These are phyloP conservation scores for Drosophila takahashii DNA, from an alignment of 1,140 invertebrate genomes.

Conservation along the genomic window DNA sequence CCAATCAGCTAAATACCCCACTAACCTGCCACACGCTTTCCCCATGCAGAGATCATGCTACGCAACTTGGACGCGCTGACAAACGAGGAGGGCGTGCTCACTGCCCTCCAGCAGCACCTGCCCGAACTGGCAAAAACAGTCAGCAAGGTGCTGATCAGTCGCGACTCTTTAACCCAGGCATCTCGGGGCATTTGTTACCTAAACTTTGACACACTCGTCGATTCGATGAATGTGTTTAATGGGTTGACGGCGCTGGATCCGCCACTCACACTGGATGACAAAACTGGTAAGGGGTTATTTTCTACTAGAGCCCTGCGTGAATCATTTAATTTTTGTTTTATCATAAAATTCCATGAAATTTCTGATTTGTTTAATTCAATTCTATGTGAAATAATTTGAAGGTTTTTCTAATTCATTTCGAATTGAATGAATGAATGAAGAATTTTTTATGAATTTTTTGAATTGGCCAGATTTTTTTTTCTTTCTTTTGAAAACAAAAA, in stretches of 20 bases:
- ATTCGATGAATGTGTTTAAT: constrained; percentile 92
- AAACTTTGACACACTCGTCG: constrained; percentile 92
- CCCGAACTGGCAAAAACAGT: constrained; percentile 88
- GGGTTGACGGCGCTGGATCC: constrained; percentile 87
- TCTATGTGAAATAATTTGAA: too few relatives aligned
- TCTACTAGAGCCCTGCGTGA: too few relatives aligned
- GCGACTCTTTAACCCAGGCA: constrained; percentile 92
- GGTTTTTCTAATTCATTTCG: too few relatives aligned
- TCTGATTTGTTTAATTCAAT: too few relatives aligned
- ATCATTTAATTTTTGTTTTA: too few relatives aligned
- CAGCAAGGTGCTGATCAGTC: constrained; percentile 91
- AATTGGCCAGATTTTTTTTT: too few relatives aligned
- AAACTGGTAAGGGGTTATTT: constrained; percentile 88
- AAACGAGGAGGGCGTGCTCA: constrained; percentile 93
- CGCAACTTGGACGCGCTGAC: constrained; percentile 93
- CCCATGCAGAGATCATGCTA: constrained; percentile 90
- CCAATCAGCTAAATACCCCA: constrained; percentile 23
- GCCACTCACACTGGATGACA: constrained; percentile 88
- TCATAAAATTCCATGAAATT: too few relatives aligned
- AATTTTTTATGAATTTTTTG: too few relatives aligned
- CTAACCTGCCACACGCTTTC: constrained; percentile 45
- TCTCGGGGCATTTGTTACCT: constrained; percentile 94
- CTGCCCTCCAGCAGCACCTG: constrained; percentile 89
- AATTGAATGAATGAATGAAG: too few relatives aligned
- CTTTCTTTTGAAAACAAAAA: too few relatives aligned